A percentile compares a stretch with the other conserved stretches of the same genome.
phyloP scores from a whole-genome alignment of 2,888 invertebrate species.

The Melinaea marsaeus region DNA sequence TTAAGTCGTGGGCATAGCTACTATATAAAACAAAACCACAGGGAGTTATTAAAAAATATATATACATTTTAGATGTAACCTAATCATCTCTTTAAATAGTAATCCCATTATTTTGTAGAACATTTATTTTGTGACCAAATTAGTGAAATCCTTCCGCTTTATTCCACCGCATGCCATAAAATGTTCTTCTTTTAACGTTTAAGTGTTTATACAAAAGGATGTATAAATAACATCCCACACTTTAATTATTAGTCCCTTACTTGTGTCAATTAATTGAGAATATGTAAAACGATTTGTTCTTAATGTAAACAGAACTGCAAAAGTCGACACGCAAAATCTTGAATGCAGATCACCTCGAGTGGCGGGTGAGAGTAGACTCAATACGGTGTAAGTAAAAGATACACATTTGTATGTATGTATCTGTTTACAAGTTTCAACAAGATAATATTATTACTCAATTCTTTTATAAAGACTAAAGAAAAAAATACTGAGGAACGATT shows the following conservation, averaged over 20 bases:
- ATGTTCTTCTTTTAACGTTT: constrained; percentile 39
- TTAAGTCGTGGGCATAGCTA: too few species aligned
- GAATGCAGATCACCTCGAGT: constrained; percentile 9
- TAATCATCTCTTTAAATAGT: too few species aligned
- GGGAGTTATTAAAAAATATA: too few species aligned
- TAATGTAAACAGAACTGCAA: constrained; percentile 24
- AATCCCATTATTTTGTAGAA: too few species aligned
- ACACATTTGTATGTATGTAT: too few species aligned
- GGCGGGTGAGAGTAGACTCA: constrained; percentile 7
- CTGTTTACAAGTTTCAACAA: too few species aligned
- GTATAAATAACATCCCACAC: constrained; percentile 47
- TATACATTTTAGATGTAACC: too few species aligned
- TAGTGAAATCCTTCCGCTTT: not conserved
- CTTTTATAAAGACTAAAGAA: too few species aligned
- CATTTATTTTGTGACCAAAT: too few species aligned
- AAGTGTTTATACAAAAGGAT: constrained; percentile 34
- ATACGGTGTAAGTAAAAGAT: not conserved
- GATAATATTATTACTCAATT: too few species aligned
- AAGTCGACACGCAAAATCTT: constrained; percentile 15
- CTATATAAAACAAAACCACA: too few species aligned
- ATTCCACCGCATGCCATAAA: not conserved
- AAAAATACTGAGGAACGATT: too few species aligned
- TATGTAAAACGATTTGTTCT: constrained; percentile 32
- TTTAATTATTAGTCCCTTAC: constrained; percentile 58
- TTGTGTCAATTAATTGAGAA: constrained; percentile 52